Percentiles rank a stretch among this genome's conserved stretches.
phyloP scores from a whole-genome alignment of 2,888 invertebrate species.

The Trisateles emortualis region DNA sequence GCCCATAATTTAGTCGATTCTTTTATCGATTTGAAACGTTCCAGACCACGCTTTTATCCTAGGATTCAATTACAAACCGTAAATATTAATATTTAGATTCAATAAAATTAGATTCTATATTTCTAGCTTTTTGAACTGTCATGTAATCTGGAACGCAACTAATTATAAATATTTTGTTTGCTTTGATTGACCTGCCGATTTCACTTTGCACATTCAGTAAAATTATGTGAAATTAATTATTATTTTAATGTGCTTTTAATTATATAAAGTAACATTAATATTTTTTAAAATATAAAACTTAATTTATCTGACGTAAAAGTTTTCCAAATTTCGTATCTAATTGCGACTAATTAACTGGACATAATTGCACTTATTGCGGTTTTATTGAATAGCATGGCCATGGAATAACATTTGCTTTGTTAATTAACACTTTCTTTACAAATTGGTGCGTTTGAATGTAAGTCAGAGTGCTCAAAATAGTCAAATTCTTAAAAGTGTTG shows the following conservation, averaged over 20 bases:
- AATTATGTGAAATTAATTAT: constrained; percentile 33
- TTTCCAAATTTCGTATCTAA: constrained; percentile 13
- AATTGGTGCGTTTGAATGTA: constrained; percentile 11
- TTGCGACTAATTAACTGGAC: constrained; percentile 11
- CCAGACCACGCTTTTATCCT: no score
- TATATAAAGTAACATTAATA: background rate
- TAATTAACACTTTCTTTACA: constrained; percentile 15
- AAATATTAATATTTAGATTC: no score
- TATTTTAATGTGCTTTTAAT: constrained; percentile 13
- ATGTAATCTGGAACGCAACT: constrained; percentile 19
- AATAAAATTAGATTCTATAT: no score
- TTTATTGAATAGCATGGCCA: constrained; percentile 16
- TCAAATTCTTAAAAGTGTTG: constrained; percentile 6
- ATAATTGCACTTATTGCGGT: constrained; percentile 7
- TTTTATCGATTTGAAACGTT: no score
- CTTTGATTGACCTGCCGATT: constrained; percentile 42
- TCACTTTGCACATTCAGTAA: constrained; percentile 31
- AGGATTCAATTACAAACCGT: no score
- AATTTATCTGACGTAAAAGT: background rate
- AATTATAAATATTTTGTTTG: constrained; percentile 45
- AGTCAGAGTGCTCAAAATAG: constrained; percentile 6
- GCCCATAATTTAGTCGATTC: no score
- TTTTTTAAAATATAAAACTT: constrained; percentile 4
- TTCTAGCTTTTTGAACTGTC: background rate
- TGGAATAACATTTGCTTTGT: constrained; percentile 15